Conservation (phyloP, 2,113 vertebrate species). For the Gymnocephalus cernua region DNA sequence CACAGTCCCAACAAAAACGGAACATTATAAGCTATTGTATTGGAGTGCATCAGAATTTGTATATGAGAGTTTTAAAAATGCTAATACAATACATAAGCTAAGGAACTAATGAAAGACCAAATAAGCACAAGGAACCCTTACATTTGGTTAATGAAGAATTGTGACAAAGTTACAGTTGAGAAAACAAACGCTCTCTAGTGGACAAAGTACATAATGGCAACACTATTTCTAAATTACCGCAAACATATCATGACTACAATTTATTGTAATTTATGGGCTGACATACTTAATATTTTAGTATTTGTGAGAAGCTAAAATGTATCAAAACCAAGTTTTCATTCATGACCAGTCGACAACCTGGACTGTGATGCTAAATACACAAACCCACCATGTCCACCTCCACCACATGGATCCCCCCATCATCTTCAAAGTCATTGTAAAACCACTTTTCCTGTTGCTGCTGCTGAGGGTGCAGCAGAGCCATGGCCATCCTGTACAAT, state of each 20-base stretch:
- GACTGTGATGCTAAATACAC: neutral
- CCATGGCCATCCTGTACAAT: constrained; percentile 57
- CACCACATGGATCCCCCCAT: constrained; percentile 80
- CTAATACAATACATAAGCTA: neutral
- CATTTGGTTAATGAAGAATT: too few species aligned
- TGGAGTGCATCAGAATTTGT: neutral
- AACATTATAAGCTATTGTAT: neutral
- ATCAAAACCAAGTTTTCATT: neutral
- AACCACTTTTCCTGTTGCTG: constrained; percentile 61
- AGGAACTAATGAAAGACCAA: neutral
- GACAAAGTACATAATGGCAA: neutral
- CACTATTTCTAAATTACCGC: neutral
- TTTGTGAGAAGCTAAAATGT: neutral
- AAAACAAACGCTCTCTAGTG: neutral
- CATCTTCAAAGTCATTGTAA: constrained; percentile 83
- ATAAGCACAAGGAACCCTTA: neutral
- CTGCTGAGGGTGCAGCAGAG: constrained; percentile 71
- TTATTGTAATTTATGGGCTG: too few species aligned
- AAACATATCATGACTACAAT: neutral
- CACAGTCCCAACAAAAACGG: neutral
- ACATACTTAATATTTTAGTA: neutral
- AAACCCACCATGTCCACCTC: constrained; percentile 84
- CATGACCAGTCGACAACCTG: neutral
- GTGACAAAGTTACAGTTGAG: neutral
- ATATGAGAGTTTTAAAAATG: neutral